These are phyloP conservation scores for Oscheius sp. DNA, from an alignment of 2,888 invertebrate species.

Conservation along the genomic window DNA sequence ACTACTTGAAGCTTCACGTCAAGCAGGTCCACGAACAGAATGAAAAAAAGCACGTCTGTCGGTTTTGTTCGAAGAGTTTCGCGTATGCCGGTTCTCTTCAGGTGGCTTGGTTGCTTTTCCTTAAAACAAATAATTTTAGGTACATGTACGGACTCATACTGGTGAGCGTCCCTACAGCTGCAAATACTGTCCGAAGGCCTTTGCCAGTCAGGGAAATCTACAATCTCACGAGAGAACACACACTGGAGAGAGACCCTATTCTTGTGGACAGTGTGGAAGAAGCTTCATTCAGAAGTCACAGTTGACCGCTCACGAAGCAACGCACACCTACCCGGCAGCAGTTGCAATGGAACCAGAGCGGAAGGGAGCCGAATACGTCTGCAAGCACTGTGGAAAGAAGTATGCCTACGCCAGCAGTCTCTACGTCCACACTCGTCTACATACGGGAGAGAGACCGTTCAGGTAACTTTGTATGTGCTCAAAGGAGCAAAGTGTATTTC, in stretches of 20 bases:
- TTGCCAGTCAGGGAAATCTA: slow-evolving; percentile 73
- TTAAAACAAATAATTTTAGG: slow-evolving; percentile 47
- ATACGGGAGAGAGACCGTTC: slow-evolving; percentile 67
- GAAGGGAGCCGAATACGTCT: slow-evolving; percentile 55
- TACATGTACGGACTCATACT: slow-evolving; percentile 72
- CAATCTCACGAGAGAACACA: slow-evolving; percentile 72
- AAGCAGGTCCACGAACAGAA: slow-evolving; percentile 72
- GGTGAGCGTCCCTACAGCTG: slow-evolving; percentile 72
- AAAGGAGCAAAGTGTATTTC: slow-evolving; percentile 2
- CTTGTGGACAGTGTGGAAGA: slow-evolving; percentile 64
- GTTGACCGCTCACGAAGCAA: slow-evolving; percentile 72
- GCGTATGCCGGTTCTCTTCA: slow-evolving; percentile 73
- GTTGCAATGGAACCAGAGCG: slow-evolving; percentile 16
- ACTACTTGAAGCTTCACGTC: slow-evolving; percentile 73
- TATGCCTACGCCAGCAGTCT: slow-evolving; percentile 72
- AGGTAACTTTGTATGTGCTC: slow-evolving; percentile 9
- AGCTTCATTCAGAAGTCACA: slow-evolving; percentile 73
- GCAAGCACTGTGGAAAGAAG: slow-evolving; percentile 69
- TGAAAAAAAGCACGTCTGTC: slow-evolving; percentile 69
- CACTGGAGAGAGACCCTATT: slow-evolving; percentile 71
- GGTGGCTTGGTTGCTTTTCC: slow-evolving; percentile 40
- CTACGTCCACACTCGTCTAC: slow-evolving; percentile 71
- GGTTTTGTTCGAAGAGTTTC: slow-evolving; percentile 69
- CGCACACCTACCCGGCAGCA: slow-evolving; percentile 51
- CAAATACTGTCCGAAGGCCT: slow-evolving; percentile 70